Conservation (phyloP, 2,888 invertebrate species). For the Eupelmus urozonus region DNA sequence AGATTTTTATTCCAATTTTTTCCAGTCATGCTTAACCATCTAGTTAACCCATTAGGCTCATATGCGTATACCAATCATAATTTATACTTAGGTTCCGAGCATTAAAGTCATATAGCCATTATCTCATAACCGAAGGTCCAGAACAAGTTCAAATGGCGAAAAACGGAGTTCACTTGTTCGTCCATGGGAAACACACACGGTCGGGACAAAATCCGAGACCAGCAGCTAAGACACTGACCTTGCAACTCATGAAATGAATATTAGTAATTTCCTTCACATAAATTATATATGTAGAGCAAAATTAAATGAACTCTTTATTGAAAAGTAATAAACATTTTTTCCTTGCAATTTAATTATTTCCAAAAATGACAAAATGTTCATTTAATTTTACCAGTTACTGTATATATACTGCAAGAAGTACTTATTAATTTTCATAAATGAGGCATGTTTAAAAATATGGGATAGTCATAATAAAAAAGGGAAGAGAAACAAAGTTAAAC, state of each 20-base stretch:
- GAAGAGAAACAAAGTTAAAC: not conserved
- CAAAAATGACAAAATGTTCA: not conserved
- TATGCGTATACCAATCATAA: not conserved
- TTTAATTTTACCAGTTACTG: conserved; percentile 21
- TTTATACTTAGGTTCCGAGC: too few relatives aligned
- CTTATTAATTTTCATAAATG: conserved; percentile 15
- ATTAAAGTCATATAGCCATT: not conserved
- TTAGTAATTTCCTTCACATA: conserved; percentile 33
- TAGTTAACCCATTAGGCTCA: not conserved
- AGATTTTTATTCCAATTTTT: not conserved
- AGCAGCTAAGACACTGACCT: conserved; percentile 44
- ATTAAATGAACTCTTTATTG: not conserved
- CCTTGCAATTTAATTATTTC: not conserved
- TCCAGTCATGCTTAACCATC: not conserved
- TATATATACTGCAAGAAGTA: not conserved
- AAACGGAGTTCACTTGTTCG: conserved; percentile 28
- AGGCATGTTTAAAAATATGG: too few relatives aligned
- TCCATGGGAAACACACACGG: conserved; percentile 37
- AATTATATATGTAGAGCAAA: not conserved
- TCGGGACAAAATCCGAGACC: conserved; percentile 43
- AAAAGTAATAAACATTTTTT: not conserved
- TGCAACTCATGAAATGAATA: conserved; percentile 44
- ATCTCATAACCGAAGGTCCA: conserved; percentile 27
- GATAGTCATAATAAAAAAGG: not conserved
- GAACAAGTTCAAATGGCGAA: not conserved